Evolutionary conservation across 2,888 invertebrate genomes (phyloP).

Genomic region (Latrodectus hesperus): DNA sequence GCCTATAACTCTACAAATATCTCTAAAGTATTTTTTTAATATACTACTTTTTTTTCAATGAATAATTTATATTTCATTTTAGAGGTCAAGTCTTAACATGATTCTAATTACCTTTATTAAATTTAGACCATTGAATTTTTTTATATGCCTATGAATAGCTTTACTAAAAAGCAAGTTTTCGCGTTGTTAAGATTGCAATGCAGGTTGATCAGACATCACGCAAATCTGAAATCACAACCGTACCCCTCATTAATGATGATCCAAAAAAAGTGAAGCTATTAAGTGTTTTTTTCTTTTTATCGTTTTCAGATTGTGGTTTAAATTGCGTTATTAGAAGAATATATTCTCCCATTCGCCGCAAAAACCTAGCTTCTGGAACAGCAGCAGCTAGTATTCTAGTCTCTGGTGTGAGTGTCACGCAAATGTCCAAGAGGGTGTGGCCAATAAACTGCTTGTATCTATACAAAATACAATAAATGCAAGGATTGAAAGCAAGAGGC

Average conservation of each 20-base stretch:
- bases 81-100: not conserved
- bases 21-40: too few species aligned
- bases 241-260: constrained; percentile 30
- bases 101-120: not conserved
- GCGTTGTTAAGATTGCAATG: constrained; percentile 7
- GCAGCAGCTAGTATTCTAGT: constrained; percentile 26
- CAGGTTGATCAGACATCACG: constrained; percentile 10
- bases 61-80: too few species aligned
- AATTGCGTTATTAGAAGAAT: constrained; percentile 41
- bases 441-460: constrained; percentile 21
- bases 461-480: not conserved
- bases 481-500: not conserved
- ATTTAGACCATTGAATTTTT: constrained; percentile 12
- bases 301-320: constrained; percentile 55
- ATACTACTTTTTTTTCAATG: too few species aligned
- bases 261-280: constrained; percentile 28
- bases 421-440: constrained; percentile 29
- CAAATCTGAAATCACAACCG: constrained; percentile 39
- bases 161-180: constrained; percentile 29
- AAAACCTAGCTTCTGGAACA: constrained; percentile 30
- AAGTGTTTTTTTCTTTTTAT: constrained; percentile 41
- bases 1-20: too few species aligned
- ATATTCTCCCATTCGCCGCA: constrained; percentile 1
- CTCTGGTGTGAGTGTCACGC: constrained; percentile 32
- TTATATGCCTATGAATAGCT: constrained; percentile 11